Evolutionary conservation across 1,140 invertebrate species (phyloP), one percentile per base, ranked within the genome.

Genomic region (Calosoma granatense): DNA sequence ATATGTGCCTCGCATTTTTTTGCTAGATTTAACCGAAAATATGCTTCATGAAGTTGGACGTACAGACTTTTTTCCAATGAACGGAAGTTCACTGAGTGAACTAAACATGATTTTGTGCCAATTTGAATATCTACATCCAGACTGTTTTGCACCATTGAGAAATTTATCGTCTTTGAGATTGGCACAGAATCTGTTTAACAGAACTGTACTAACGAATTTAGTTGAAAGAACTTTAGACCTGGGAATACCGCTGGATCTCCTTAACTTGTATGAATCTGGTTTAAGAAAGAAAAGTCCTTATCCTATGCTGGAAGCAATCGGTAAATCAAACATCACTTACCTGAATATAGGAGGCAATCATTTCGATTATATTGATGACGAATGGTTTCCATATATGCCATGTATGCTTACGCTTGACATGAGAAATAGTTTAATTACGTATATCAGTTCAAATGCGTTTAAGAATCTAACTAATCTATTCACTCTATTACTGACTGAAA

Each of bases 321-420:
- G 74, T 1, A 68, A 73, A 3, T 72, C 74, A 0, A 75, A 72
- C 6, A 71, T 81, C 22, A 70, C 69, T 22, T 64, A 68, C 54
- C 62, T 81, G n/a, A 72, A 65, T 54, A 61, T 81, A 22, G 64
- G 74, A 2, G 67, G 71, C 51, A 81, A 81, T 63, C 75, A 77
- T 57, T 78, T 81, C 59, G 76, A 78, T 65, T 62, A 72, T 20
- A 70, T 81, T 20, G 57, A 59, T 12, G 66, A 72, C 22, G 65
- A 74, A 22, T 66, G 66, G 12, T 80, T 81, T 65, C 78, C 78
- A 1, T 56, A 26, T n/a, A 79, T 80, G 77, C 65, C 66, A 0
- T 75, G 76, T 58, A 64, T 81, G 54, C 68, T 73, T 59, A 55
- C 72, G 23, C 53, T 80, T 15, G 76, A 79, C 65, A 64, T 80